Conservation (phyloP, 2,113 vertebrate species). For the Lepidothrix coronata region DNA sequence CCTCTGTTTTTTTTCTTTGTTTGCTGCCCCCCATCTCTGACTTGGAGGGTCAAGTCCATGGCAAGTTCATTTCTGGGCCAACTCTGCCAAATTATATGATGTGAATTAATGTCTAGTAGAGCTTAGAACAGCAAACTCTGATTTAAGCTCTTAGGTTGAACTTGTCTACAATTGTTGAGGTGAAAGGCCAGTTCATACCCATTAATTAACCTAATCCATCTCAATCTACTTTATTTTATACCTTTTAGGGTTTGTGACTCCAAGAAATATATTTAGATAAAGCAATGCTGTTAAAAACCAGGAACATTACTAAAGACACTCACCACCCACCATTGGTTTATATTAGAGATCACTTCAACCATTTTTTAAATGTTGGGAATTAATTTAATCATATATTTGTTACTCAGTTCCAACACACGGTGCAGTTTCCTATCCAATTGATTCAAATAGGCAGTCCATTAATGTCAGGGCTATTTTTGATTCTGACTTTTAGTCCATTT, state of each 20-base stretch:
- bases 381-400: slow-evolving; percentile 39
- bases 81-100: slow-evolving; percentile 79
- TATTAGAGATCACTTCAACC: slow-evolving; percentile 22
- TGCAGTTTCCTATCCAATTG: background rate
- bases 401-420: background rate
- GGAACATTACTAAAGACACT: slow-evolving; percentile 48
- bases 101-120: slow-evolving; percentile 77
- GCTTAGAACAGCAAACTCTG: slow-evolving; percentile 74
- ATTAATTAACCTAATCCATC: slow-evolving; percentile 80
- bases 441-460: slow-evolving; percentile 34
- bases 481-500: slow-evolving; percentile 32
- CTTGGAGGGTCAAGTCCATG: slow-evolving; percentile 63
- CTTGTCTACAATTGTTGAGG: slow-evolving; percentile 75
- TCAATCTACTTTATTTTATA: slow-evolving; percentile 76
- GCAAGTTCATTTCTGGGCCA: slow-evolving; percentile 82
- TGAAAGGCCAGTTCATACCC: slow-evolving; percentile 75
- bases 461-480: slow-evolving; percentile 25
- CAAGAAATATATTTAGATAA: slow-evolving; percentile 70
- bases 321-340: slow-evolving; percentile 7
- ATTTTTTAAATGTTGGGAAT: slow-evolving; percentile 48
- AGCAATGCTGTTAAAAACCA: slow-evolving; percentile 46
- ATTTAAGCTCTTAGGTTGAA: slow-evolving; percentile 80
- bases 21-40: slow-evolving; percentile 40
- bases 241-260: slow-evolving; percentile 65
- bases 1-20: background rate